Evolutionary conservation across 2,113 vertebrate species (phyloP), one percentile per base, ranked within the genome.

Genomic region (Atractosteus spatula): DNA sequence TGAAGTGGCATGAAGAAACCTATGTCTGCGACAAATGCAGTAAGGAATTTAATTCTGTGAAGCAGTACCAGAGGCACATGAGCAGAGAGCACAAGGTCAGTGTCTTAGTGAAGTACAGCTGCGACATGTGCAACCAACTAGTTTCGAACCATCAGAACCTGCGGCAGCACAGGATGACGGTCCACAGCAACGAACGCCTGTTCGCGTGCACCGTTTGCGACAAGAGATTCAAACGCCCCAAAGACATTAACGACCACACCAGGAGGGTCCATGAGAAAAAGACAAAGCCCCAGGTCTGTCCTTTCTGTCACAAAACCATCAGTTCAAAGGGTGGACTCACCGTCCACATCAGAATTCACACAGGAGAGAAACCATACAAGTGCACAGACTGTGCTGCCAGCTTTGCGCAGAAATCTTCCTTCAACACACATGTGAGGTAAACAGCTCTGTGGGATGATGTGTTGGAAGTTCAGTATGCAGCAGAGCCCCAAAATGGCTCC

Each of bases 351-450:
- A 68, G 54, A 59, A 82, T 72, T 0, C 81, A 80, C 69, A 72
- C 64, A 0, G 43, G 77, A 4, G 79, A 90, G 43, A 78, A 84
- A 13, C 84, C 79, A 0, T 88, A 78, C 6, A 54, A 29, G 8
- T 87, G 82, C 0, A 8, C 72, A 0, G 65, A 0, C 56, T 88
- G 87, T 70, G 63, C 81, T 0, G 71, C 83, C 69, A 76, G 80
- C 76, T 91, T 90, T 43, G 44, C 84, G 41, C 89, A 81, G 76
- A 76, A 78, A 10, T 84, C 87, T 55, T 74, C 87, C 17, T 83
- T 76, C 73, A 80, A 65, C 29, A 64, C 81, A 4, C 87, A 91
- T 0, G 5, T 83, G 7, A 88, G 88, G 85, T 88, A 82, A 43
- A 8, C 13, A 51, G 29, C 29, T 29, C 29, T 29, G 17, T 29